Evolutionary conservation across 2,888 invertebrate genomes (phyloP), one percentile per base, ranked within the genome.

Genomic region (Drosophila quasianomalipes): DNA sequence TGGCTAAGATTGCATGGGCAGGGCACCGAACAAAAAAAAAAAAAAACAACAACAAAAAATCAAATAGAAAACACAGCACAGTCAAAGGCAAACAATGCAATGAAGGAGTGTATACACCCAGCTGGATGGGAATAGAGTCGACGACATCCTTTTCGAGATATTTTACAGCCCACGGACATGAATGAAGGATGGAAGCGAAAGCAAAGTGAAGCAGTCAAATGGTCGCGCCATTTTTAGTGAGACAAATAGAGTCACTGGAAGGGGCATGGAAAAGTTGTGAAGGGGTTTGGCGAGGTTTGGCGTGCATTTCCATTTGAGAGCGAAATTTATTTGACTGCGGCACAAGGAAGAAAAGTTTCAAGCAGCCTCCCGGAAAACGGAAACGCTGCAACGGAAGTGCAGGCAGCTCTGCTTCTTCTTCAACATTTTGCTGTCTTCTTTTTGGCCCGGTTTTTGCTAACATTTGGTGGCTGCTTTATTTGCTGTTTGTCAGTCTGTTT

Each of bases 271-370:
- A 9, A 2, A 28, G 26, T 19, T 37, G 14, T 28, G 9, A 2
- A 22, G 19, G 35, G 39, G 22, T 2, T n/a, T 22, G 51, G 61
- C 51, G 51, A 54, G 60, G 61, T 37, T 70, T 76, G 76, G 74
- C 70, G 81, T 81, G 86, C 83, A 83, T 83, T 85, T 81, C 80
- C 83, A 85, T 85, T 83, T 85, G 77, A 85, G 83, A 74, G 83
- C 86, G 86, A 86, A 85, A 83, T 83, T 83, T 83, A 83, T 83
- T 86, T 85, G 83, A 85, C 86, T 86, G 86, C 83, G 81, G 70
- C 85, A 83, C 76, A 83, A 77, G 81, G 76, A 73, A 85, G 79
- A 79, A 84, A 73, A 74, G 81, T 85, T 82, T 82, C 80, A 83
- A 85, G 82, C 81, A 79, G 83, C 76, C 69, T 66, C 70, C 76